Percentiles rank a stretch among this genome's conserved stretches.
phyloP scores from a whole-genome alignment of 2,888 invertebrate species.

The Pristionchus maxplancki region DNA sequence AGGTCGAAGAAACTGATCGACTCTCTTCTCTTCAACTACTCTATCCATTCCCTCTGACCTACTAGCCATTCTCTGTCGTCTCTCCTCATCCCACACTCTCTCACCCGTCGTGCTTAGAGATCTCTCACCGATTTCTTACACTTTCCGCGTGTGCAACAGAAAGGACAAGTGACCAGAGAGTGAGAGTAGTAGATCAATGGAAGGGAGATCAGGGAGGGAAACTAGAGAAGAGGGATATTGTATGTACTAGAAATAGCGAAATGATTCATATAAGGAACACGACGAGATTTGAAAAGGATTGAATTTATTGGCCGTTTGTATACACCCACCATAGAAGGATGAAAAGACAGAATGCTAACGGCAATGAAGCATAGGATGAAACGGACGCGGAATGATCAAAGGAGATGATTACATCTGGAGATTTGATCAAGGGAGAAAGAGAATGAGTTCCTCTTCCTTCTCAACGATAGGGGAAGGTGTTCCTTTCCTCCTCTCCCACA shows the following conservation, averaged over 20 bases:
- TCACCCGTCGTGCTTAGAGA: background rate
- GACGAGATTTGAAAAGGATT: too few species aligned
- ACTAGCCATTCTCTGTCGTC: slow-evolving; percentile 5
- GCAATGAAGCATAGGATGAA: background rate
- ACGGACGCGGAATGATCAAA: slow-evolving; percentile 24
- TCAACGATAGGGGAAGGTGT: background rate
- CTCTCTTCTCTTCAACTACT: slow-evolving; percentile 12
- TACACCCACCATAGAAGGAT: too few species aligned
- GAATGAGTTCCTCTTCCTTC: background rate
- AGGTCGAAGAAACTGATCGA: slow-evolving; percentile 42
- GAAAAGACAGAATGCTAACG: background rate
- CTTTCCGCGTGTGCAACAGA: slow-evolving; percentile 37
- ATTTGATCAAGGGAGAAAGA: background rate
- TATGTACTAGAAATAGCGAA: too few species aligned
- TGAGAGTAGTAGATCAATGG: background rate
- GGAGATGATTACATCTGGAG: background rate
- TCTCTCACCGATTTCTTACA: background rate
- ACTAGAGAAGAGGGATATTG: too few species aligned
- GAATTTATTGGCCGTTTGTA: too few species aligned
- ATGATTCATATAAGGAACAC: too few species aligned
- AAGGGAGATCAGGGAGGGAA: background rate
- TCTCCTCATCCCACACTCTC: slow-evolving; percentile 4
- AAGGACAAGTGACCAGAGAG: slow-evolving; percentile 30
- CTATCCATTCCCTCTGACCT: background rate
- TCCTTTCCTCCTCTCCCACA: background rate